Percentiles rank a stretch among this genome's conserved stretches.
Evolutionary conservation across 2,113 vertebrate species (phyloP).

Genomic region (Heterotilapia buettikoferi): DNA sequence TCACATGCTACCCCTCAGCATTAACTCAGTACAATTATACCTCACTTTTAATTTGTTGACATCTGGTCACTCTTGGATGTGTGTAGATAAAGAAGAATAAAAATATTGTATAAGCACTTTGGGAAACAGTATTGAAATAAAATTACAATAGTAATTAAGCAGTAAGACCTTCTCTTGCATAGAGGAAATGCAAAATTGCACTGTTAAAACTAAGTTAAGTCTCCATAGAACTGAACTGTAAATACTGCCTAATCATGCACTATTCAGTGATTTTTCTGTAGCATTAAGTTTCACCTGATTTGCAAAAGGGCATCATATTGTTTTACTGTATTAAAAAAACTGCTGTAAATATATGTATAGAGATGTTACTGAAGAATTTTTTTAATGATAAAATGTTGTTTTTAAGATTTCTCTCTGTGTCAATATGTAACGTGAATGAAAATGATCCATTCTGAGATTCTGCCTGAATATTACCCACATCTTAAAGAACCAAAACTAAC

Average conservation of each 20-base stretch:
- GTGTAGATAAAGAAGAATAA: neutral
- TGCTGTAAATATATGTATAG: constrained; percentile 24
- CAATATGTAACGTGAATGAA: neutral
- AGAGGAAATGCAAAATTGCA: constrained; percentile 23
- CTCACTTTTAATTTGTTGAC: neutral
- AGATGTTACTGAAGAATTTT: neutral
- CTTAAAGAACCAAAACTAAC: neutral
- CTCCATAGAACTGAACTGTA: constrained; percentile 12
- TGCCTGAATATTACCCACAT: neutral
- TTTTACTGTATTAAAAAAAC: neutral
- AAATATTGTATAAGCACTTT: constrained; percentile 33
- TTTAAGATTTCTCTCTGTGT: neutral
- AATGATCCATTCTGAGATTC: neutral
- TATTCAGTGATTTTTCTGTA: constrained; percentile 23
- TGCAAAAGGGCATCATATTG: constrained; percentile 3
- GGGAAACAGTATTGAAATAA: constrained; percentile 5
- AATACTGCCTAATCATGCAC: constrained; percentile 20
- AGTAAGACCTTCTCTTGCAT: neutral
- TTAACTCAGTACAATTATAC: neutral
- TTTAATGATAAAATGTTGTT: constrained; percentile 13
- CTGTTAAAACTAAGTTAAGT: constrained; percentile 18
- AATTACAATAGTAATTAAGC: neutral
- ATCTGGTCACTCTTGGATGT: neutral
- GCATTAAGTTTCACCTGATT: neutral
- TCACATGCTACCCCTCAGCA: neutral